These are phyloP conservation scores for Botia almorhae DNA, from an alignment of 2,797 vertebrate species.

Conservation along the genomic window DNA sequence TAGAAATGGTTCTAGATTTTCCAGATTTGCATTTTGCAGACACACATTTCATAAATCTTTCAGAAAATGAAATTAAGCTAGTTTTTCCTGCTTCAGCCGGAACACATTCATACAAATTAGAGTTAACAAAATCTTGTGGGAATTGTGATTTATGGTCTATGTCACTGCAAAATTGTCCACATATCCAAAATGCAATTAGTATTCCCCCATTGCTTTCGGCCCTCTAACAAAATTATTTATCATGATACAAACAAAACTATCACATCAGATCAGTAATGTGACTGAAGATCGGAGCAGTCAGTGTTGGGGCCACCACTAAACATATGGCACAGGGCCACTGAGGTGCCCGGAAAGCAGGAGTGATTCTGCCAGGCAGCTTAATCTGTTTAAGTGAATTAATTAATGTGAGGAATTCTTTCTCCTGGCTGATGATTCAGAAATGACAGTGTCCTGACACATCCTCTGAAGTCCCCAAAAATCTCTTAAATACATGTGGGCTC, in stretches of 20 bases:
- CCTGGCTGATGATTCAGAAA: slow-evolving; percentile 33
- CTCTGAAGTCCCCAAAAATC: background rate
- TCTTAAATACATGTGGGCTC: background rate
- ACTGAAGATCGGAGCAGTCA: background rate
- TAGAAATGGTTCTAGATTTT: background rate
- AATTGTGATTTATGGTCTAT: slow-evolving; percentile 46
- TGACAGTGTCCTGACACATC: background rate
- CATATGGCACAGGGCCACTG: background rate
- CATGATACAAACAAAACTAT: slow-evolving; percentile 29
- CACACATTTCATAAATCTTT: background rate
- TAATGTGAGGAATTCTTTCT: slow-evolving; percentile 20
- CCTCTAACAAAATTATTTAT: slow-evolving; percentile 46
- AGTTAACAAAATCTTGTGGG: slow-evolving; percentile 24
- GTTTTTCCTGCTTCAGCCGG: slow-evolving; percentile 25
- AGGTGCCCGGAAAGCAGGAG: background rate
- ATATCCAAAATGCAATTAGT: slow-evolving; percentile 35
- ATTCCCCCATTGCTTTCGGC: slow-evolving; percentile 18
- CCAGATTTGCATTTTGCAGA: slow-evolving; percentile 9
- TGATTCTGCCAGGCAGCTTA: background rate
- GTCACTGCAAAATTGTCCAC: slow-evolving; percentile 28
- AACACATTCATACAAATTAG: background rate
- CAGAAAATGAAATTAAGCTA: slow-evolving; percentile 11
- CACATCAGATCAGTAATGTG: slow-evolving; percentile 2
- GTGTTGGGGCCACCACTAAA: background rate
- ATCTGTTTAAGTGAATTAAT: slow-evolving; percentile 17